phyloP scores from a whole-genome alignment of 2,888 invertebrate genomes.

The Drosophila formosana region DNA sequence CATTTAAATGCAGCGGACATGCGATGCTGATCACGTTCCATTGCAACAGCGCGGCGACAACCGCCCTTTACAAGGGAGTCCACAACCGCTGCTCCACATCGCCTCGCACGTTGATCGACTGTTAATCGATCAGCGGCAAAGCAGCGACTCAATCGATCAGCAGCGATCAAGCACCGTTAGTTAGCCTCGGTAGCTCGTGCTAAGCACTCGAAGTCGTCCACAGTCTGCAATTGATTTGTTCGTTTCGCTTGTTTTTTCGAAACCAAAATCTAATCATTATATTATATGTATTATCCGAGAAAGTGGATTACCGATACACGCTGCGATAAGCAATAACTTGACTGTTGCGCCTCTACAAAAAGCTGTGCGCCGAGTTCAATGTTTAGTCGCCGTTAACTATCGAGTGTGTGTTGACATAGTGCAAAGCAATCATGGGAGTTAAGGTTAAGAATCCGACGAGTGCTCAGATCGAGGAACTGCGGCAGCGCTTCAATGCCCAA shows the following conservation, averaged over 20 bases:
- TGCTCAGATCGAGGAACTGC: conserved; percentile 80
- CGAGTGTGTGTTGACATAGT: conserved; percentile 33
- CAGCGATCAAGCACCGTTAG: conserved; percentile 63
- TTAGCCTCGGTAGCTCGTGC: conserved; percentile 45
- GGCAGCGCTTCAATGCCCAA: conserved; percentile 81
- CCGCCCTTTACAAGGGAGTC: conserved; percentile 56
- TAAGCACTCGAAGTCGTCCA: conserved; percentile 37
- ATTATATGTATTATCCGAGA: conserved; percentile 25
- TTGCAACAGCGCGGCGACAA: conserved; percentile 46
- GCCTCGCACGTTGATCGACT: conserved; percentile 49
- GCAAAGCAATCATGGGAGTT: conserved; percentile 60
- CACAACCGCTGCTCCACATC: conserved; percentile 65
- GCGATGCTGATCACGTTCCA: conserved; percentile 62
- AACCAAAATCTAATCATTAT: conserved; percentile 60
- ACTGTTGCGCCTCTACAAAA: conserved; percentile 30
- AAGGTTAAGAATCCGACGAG: conserved; percentile 70
- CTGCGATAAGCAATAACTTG: conserved; percentile 52
- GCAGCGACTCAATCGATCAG: conserved; percentile 30
- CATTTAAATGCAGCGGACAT: conserved; percentile 63
- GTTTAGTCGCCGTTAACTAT: conserved; percentile 41
- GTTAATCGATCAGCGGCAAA: conserved; percentile 19
- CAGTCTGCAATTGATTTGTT: conserved; percentile 12
- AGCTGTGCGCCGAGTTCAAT: conserved; percentile 29
- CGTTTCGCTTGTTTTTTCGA: conserved; percentile 13
- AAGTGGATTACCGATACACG: conserved; percentile 68